phyloP scores from a whole-genome alignment of 1,140 invertebrate genomes.

The Lanistes nyassanus region DNA sequence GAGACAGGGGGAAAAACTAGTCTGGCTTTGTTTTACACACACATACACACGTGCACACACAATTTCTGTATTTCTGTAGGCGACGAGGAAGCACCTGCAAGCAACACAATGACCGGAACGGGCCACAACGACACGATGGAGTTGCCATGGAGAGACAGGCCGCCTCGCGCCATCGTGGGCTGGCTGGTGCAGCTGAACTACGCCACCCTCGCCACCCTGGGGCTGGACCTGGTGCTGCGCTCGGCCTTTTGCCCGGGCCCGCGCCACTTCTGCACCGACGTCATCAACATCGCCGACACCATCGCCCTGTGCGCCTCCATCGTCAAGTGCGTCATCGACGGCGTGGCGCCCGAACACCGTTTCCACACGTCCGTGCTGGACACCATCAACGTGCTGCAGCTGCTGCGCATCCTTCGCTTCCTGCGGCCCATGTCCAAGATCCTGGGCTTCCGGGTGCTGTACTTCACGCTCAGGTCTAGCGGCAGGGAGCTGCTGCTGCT shows the following conservation, averaged over 20 bases:
- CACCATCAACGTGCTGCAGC: slow-evolving; percentile 82
- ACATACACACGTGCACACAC: neutral
- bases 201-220: slow-evolving; percentile 65
- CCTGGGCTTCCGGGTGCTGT: slow-evolving; percentile 81
- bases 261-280: slow-evolving; percentile 71
- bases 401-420: slow-evolving; percentile 97
- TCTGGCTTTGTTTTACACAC: neutral
- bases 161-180: neutral
- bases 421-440: slow-evolving; percentile 89
- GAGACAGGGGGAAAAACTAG: neutral
- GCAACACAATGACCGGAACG: neutral
- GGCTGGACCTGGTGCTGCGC: slow-evolving; percentile 58
- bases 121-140: neutral
- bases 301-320: slow-evolving; percentile 76
- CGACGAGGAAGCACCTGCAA: neutral
- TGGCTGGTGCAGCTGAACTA: slow-evolving; percentile 44
- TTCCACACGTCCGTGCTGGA: slow-evolving; percentile 32
- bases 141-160: neutral
- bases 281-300: slow-evolving; percentile 99
- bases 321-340: slow-evolving; percentile 27
- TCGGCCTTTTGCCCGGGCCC: slow-evolving; percentile 62
- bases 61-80: neutral
- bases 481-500: slow-evolving; percentile 46
- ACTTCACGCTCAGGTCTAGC: slow-evolving; percentile 76
- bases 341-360: slow-evolving; percentile 32